These are phyloP conservation scores for Mugil cephalus DNA, from an alignment of 2,113 vertebrate species.

Conservation along the genomic window DNA sequence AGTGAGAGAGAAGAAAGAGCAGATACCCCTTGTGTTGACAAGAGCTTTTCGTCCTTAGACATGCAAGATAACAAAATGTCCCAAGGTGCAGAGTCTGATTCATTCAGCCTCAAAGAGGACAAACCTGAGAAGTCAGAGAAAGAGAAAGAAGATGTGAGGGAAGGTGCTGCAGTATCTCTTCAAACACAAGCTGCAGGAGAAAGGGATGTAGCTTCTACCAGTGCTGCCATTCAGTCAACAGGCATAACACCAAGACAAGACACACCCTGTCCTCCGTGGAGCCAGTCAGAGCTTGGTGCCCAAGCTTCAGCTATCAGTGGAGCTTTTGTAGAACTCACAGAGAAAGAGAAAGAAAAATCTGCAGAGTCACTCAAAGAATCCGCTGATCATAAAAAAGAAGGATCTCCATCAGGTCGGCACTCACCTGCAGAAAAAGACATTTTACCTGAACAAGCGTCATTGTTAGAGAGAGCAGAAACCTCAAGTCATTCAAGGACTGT, in stretches of 20 bases:
- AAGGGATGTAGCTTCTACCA: conserved; percentile 36
- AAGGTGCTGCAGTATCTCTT: conserved; percentile 32
- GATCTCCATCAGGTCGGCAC: conserved; percentile 62
- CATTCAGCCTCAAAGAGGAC: conserved; percentile 77
- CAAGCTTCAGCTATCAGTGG: conserved; percentile 32
- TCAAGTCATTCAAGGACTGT: conserved; percentile 37
- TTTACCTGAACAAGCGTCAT: conserved; percentile 49
- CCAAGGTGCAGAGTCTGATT: conserved; percentile 63
- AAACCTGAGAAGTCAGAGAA: conserved; percentile 80
- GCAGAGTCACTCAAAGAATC: conserved; percentile 58
- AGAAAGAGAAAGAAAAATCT: conserved; percentile 64
- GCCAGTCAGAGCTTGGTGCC: conserved; percentile 69
- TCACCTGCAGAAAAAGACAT: conserved; percentile 73
- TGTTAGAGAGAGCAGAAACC: conserved; percentile 38
- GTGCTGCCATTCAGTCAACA: conserved; percentile 34
- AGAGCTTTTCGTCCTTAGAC: conserved; percentile 86
- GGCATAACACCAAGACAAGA: conserved; percentile 46
- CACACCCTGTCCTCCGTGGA: conserved; percentile 51
- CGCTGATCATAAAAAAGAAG: conserved; percentile 60
- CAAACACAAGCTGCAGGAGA: conserved; percentile 23
- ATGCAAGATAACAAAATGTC: conserved; percentile 87
- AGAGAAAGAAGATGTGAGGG: conserved; percentile 70
- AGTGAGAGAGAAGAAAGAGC: conserved; percentile 86
- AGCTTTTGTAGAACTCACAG: conserved; percentile 47
- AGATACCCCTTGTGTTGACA: conserved; percentile 86